Base-by-base conservation (phyloP, 2,113 vertebrate species). In the Microcebus ravelobensis region DNA sequence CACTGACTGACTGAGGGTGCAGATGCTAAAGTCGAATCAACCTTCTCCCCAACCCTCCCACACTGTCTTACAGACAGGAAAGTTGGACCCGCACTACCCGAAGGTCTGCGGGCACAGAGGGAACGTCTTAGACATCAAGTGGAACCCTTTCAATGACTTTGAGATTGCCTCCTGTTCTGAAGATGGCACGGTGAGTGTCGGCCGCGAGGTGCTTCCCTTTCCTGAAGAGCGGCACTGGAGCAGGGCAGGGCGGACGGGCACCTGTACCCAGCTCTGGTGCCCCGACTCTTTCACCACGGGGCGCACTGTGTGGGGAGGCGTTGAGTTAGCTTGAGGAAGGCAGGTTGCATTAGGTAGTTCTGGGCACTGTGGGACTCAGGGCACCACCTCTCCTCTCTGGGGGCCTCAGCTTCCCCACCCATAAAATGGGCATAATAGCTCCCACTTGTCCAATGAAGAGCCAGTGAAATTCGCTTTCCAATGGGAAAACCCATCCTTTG, bases 81-180 rank as follows among this genome's bases (percentile, higher is more conserved):
- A 99, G 92, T 99, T 99, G 4, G 99, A 99, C 85, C 99, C 99
- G 15, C 99, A 99, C 97, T 99, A 99, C 86, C 99, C 99, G 45
- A 99, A 98, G 94, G 97, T 99, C 55, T 99, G 99, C 8, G 99
- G 99, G 29, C 99, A 99, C 98, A 99, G 96, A 98, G 99, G 99
- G 34, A 99, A 99, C 10, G 99, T 99, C 93, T 95, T 99, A 90
- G 99, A 99, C 87, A 98, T 99, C 98, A 99, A 99, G 96, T 99
- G 99, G 99, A 99, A 99, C 95, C 99, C 99, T 0, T 99, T 99
- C 89, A 97, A 99, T 91, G 99, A 99, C 97, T 99, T 98, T 71
- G 98, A 99, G 97, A 99, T 99, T 52, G 99, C 99, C 45, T 99
- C 99, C 0, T 99, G 99, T 98, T 99, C 99, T 3, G 99, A 99